A percentile compares a stretch with the other conserved stretches of the same genome.
Evolutionary conservation across 2,888 invertebrate genomes (phyloP).

Genomic region (Ophion slaviceki): DNA sequence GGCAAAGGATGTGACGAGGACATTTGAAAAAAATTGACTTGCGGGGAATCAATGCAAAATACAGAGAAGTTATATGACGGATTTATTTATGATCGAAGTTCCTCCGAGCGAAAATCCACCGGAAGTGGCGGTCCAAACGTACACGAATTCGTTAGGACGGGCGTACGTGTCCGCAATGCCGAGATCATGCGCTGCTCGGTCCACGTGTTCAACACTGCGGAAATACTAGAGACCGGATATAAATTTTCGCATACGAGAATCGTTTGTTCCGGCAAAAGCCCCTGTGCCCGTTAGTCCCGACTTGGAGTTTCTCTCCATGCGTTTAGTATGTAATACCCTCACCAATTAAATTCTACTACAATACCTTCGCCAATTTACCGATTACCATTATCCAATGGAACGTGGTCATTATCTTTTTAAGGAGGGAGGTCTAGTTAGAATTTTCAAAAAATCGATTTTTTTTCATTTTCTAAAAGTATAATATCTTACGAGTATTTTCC

Average conservation of each 20-base stretch:
- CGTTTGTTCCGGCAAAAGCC: slow-evolving; percentile 45
- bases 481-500: too few species aligned
- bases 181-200: slow-evolving; percentile 29
- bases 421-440: too few species aligned
- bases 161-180: slow-evolving; percentile 1
- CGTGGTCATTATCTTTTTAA: too few species aligned
- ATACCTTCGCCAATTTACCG: too few species aligned
- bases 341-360: not conserved
- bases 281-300: slow-evolving; percentile 1
- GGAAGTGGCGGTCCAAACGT: not conserved
- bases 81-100: slow-evolving; percentile 10
- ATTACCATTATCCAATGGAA: too few species aligned
- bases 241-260: slow-evolving; percentile 48
- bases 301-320: slow-evolving; percentile 25
- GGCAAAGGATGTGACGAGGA: too few species aligned
- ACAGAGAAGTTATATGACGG: not conserved
- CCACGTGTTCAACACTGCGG: slow-evolving; percentile 22
- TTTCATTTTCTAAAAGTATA: too few species aligned
- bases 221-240: slow-evolving; percentile 53
- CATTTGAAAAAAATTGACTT: too few species aligned
- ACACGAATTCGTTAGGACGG: not conserved
- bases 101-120: not conserved
- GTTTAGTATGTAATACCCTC: slow-evolving; percentile 21
- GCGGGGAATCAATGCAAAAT: too few species aligned
- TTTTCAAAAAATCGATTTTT: too few species aligned